A percentile compares a stretch with the other conserved stretches of the same genome.
These are phyloP conservation scores for Daboia siamensis DNA, from an alignment of 2,113 vertebrate species.

Conservation along the genomic window DNA sequence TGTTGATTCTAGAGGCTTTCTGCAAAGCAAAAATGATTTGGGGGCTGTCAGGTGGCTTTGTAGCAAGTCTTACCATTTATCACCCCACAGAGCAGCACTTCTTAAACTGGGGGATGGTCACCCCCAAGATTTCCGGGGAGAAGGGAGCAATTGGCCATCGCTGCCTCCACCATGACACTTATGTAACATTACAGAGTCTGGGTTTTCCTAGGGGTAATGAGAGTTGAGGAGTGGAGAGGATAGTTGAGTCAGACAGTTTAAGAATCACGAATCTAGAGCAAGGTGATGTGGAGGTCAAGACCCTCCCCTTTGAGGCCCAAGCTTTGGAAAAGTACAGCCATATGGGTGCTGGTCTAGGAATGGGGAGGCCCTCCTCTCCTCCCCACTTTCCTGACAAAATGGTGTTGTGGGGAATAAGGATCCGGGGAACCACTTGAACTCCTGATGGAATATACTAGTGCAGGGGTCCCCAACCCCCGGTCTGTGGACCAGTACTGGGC, in stretches of 20 bases:
- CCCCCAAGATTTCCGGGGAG: background rate
- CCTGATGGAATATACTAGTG: background rate
- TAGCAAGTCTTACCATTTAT: background rate
- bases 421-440: background rate
- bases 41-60: background rate
- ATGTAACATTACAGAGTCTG: background rate
- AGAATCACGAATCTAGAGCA: background rate
- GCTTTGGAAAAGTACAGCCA: background rate
- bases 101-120: background rate
- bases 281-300: background rate
- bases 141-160: background rate
- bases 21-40: background rate
- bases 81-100: background rate
- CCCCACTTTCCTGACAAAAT: background rate
- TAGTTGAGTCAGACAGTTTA: background rate
- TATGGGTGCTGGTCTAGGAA: background rate
- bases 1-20: background rate
- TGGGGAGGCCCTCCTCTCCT: background rate
- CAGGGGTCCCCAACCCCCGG: no score
- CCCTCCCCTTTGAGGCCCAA: background rate
- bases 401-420: background rate
- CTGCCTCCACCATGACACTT: background rate
- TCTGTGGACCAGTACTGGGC: no score
- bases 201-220: background rate
- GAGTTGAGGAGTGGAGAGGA: background rate